A percentile compares a stretch with the other conserved stretches of the same genome.
Conservation (phyloP, 2,888 invertebrate species). For the Pammene fasciana region DNA sequence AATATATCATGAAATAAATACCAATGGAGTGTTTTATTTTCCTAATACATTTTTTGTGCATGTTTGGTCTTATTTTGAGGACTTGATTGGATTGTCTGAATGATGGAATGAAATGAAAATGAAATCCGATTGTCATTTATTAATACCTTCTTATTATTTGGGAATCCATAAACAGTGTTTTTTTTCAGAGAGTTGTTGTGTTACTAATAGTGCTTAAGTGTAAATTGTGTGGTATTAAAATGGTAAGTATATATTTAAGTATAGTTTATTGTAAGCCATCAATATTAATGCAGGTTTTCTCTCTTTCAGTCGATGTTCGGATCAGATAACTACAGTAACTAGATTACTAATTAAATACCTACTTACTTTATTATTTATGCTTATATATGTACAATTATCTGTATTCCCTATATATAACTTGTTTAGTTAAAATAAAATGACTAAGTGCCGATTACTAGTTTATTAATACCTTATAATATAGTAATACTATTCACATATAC, state of each 20-base stretch:
- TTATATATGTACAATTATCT: slow-evolving; percentile 45
- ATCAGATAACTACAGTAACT: slow-evolving; percentile 72
- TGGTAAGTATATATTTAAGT: slow-evolving; percentile 39
- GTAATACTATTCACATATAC: slow-evolving; percentile 59
- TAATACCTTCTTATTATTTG: background rate
- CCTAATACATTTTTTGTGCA: slow-evolving; percentile 48
- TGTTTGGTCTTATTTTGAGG: slow-evolving; percentile 42
- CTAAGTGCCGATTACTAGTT: slow-evolving; percentile 46
- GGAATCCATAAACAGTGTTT: slow-evolving; percentile 3
- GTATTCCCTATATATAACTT: slow-evolving; percentile 40
- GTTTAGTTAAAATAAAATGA: slow-evolving; percentile 51
- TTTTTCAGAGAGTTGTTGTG: slow-evolving; percentile 13
- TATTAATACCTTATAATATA: slow-evolving; percentile 57
- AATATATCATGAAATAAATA: slow-evolving; percentile 56
- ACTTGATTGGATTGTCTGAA: slow-evolving; percentile 27
- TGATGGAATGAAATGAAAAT: slow-evolving; percentile 17
- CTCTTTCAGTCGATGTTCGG: slow-evolving; percentile 78
- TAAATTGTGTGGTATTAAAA: slow-evolving; percentile 18
- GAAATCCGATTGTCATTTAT: slow-evolving; percentile 1
- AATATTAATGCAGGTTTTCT: slow-evolving; percentile 51
- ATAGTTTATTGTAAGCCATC: slow-evolving; percentile 27
- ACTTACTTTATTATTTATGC: slow-evolving; percentile 28
- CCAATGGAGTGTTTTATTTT: slow-evolving; percentile 56
- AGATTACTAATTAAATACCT: slow-evolving; percentile 48
- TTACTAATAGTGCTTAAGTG: slow-evolving; percentile 32